Percentiles rank a stretch among this genome's conserved stretches.
These are phyloP conservation scores for Ptilonorhynchus violaceus DNA, from an alignment of 2,113 vertebrate genomes.

Conservation along the genomic window DNA sequence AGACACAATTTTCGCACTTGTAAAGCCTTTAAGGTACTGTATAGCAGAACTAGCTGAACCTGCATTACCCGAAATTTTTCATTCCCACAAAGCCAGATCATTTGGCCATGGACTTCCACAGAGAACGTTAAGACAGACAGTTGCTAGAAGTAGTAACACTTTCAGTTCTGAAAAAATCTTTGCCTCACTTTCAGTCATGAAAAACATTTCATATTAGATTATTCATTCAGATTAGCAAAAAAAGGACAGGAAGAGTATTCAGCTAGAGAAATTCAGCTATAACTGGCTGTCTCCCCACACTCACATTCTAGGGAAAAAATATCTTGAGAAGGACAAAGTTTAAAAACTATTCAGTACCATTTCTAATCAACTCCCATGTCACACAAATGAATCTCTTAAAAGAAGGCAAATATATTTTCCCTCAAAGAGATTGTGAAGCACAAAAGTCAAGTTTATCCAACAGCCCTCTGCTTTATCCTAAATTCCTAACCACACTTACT, in stretches of 20 bases:
- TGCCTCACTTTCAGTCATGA: not conserved
- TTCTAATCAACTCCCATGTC: not conserved
- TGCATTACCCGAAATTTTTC: conserved; percentile 26
- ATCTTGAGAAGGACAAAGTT: not conserved
- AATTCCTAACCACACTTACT: not conserved
- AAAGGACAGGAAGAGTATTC: not conserved
- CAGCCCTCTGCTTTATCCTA: not conserved
- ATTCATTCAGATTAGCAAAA: not conserved
- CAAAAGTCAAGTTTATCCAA: not conserved
- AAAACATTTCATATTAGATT: not conserved
- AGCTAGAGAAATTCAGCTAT: not conserved
- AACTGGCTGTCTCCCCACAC: not conserved
- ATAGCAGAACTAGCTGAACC: conserved; percentile 20
- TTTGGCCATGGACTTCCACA: not conserved
- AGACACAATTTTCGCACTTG: not conserved
- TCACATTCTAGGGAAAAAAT: not conserved
- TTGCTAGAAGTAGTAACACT: not conserved
- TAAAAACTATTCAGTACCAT: not conserved
- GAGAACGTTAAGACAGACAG: not conserved
- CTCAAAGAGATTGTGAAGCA: fast-evolving
- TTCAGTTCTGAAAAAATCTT: not conserved
- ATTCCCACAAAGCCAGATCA: not conserved
- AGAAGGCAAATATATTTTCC: not conserved
- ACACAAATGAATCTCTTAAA: not conserved
- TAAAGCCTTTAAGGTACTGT: not conserved